Percentiles rank a stretch among this genome's conserved stretches.
Conservation (phyloP, 2,888 invertebrate genomes). For the Sinelater perroti region DNA sequence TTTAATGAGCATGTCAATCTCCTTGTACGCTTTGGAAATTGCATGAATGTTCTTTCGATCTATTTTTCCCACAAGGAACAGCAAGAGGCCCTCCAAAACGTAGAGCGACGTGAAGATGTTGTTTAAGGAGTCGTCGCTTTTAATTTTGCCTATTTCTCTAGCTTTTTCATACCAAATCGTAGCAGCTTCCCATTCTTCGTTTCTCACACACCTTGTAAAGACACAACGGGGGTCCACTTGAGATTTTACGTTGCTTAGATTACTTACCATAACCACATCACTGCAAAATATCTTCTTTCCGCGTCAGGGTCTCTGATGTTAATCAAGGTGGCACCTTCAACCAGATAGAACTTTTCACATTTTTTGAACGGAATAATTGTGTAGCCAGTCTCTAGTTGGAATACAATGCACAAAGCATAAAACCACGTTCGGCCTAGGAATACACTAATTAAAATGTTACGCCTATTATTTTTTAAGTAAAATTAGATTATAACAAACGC, state of each 20-base stretch:
- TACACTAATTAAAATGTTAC: too few relatives aligned
- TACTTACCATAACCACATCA: slow-evolving; percentile 69
- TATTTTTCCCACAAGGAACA: slow-evolving; percentile 61
- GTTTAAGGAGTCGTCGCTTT: slow-evolving; percentile 52
- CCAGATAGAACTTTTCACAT: slow-evolving; percentile 65
- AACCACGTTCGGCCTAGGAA: slow-evolving; percentile 69
- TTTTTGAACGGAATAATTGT: slow-evolving; percentile 62
- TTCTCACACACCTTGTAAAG: slow-evolving; percentile 63
- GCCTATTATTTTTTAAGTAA: too few relatives aligned
- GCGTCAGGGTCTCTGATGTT: slow-evolving; percentile 63
- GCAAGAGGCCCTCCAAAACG: slow-evolving; percentile 66
- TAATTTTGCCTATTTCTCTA: slow-evolving; percentile 50
- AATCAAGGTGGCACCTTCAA: slow-evolving; percentile 63
- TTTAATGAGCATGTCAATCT: slow-evolving; percentile 52
- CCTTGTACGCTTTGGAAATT: slow-evolving; percentile 46
- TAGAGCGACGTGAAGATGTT: slow-evolving; percentile 63
- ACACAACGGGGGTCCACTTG: neutral
- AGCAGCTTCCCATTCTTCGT: slow-evolving; percentile 67
- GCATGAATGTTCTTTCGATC: slow-evolving; percentile 50
- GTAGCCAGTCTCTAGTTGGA: slow-evolving; percentile 69
- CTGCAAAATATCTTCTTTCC: slow-evolving; percentile 64
- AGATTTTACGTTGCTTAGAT: neutral
- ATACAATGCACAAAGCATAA: slow-evolving; percentile 65
- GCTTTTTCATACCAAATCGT: slow-evolving; percentile 65
- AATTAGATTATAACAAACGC: too few relatives aligned